A percentile compares a stretch with the other conserved stretches of the same genome.
Conservation (phyloP, 1,140 invertebrate species). For the Leptoteleia sp. region DNA sequence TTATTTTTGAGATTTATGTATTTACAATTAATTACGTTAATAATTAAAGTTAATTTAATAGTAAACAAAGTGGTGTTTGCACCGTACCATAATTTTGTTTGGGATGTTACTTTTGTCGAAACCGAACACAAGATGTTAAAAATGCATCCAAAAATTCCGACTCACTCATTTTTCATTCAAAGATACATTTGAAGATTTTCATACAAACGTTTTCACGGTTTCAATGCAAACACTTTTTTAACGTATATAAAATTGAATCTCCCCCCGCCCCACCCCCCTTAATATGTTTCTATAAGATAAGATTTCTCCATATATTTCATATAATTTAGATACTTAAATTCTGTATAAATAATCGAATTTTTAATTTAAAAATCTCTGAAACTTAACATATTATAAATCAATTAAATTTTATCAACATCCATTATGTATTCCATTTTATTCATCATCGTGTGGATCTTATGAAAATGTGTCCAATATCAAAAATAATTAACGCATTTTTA, state of each 20-base stretch:
- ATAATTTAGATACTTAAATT: conserved; percentile 5
- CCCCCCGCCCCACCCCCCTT: too few relatives aligned
- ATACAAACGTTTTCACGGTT: neutral
- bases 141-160: neutral
- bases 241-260: neutral
- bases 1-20: conserved; percentile 57
- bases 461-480: neutral
- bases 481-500: conserved; percentile 3
- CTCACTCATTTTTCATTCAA: neutral
- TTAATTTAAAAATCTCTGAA: conserved; percentile 24
- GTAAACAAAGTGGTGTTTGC: conserved; percentile 41
- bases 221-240: conserved; percentile 14
- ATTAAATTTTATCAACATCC: conserved; percentile 37
- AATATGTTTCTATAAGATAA: too few relatives aligned
- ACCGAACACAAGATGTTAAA: neutral
- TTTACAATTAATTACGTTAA: conserved; percentile 68
- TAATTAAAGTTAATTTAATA: conserved; percentile 61
- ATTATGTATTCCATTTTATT: conserved; percentile 30
- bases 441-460: conserved; percentile 1
- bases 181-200: neutral
- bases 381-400: conserved; percentile 35
- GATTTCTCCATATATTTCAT: conserved; percentile 1
- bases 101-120: neutral
- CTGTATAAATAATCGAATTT: neutral
- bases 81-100: too few relatives aligned